phyloP scores from a whole-genome alignment of 2,113 vertebrate genomes.

The Dipodomys stephensi region DNA sequence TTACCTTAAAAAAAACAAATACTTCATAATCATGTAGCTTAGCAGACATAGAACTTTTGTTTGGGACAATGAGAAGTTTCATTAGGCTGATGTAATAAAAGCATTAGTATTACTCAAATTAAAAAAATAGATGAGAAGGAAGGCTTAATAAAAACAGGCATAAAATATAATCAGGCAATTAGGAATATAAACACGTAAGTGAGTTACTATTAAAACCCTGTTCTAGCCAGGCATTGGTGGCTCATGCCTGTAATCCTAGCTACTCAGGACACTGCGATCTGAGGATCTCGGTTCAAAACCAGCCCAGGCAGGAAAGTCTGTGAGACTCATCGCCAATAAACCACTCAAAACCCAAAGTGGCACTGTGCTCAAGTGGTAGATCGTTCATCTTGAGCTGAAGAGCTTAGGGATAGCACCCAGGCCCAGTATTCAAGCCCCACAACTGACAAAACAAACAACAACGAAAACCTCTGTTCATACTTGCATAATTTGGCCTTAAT shows the following conservation, averaged over 20 bases:
- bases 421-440: no score
- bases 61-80: constrained; percentile 23
- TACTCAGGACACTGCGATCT: no score
- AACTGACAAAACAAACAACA: no score
- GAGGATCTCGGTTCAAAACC: no score
- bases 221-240: neutral
- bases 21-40: constrained; percentile 21
- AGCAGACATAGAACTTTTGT: neutral
- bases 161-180: neutral
- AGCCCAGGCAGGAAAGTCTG: no score
- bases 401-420: no score
- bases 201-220: constrained; percentile 29
- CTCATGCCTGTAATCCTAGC: no score
- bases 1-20: neutral
- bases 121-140: constrained; percentile 29
- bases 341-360: no score
- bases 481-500: constrained; percentile 40
- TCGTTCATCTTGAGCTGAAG: no score
- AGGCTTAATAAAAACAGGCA: neutral
- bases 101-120: neutral
- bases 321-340: no score
- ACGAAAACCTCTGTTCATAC: neutral
- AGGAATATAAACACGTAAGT: constrained; percentile 10
- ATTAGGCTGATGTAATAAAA: constrained; percentile 44
- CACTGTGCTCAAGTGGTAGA: no score